Evolutionary conservation across 2,113 vertebrate genomes (phyloP).

Genomic region (Ursus arctos): DNA sequence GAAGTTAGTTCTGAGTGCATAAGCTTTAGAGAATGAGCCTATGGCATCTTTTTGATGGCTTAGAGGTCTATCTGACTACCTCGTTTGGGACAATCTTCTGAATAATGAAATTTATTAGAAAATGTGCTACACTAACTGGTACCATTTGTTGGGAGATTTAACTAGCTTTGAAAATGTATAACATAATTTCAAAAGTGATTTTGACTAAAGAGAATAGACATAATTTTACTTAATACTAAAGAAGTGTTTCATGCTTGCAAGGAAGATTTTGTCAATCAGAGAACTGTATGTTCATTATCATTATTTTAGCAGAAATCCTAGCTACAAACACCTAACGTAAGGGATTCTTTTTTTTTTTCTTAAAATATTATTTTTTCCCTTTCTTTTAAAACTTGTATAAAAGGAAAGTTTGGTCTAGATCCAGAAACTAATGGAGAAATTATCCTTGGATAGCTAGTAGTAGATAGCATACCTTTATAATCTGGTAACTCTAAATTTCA

Average conservation of each 20-base stretch:
- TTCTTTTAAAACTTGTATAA: background rate
- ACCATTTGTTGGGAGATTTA: background rate
- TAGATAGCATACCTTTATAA: constrained; percentile 76
- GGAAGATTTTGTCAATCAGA: background rate
- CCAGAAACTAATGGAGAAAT: constrained; percentile 82
- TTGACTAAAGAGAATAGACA: background rate
- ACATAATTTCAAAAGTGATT: background rate
- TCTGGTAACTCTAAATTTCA: constrained; percentile 82
- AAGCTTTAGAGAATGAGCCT: background rate
- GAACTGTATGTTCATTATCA: background rate
- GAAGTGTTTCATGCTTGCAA: background rate
- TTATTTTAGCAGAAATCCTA: background rate
- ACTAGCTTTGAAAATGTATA: background rate
- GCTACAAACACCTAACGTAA: background rate
- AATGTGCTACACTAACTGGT: no score
- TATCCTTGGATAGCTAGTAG: constrained; percentile 73
- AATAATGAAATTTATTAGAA: background rate
- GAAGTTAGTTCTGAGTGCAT: background rate
- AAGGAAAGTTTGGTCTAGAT: constrained; percentile 62
- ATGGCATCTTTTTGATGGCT: background rate
- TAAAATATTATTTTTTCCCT: background rate
- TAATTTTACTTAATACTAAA: background rate
- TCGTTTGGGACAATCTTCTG: background rate
- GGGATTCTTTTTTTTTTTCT: background rate
- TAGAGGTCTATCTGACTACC: background rate